phyloP scores from a whole-genome alignment of 2,888 invertebrate genomes.

The Pseudolycoriella hygida region DNA sequence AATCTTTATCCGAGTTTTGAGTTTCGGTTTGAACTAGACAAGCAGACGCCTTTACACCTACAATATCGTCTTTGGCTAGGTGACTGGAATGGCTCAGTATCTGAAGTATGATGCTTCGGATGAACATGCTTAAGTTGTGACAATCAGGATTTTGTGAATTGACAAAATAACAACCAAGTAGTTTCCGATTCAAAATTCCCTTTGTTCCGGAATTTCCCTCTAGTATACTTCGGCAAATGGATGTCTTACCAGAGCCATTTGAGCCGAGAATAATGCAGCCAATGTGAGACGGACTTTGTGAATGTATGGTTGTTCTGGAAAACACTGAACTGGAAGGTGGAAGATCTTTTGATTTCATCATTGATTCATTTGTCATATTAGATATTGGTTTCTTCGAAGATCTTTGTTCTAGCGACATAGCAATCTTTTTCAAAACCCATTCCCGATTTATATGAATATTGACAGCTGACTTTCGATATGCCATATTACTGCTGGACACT shows the following conservation, averaged over 20 bases:
- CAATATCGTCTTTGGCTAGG: slow-evolving; percentile 22
- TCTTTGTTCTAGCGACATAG: slow-evolving; percentile 78
- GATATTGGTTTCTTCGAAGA: slow-evolving; percentile 9
- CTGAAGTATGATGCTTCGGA: slow-evolving; percentile 70
- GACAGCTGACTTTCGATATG: slow-evolving; percentile 20
- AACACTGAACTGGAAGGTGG: slow-evolving; percentile 4
- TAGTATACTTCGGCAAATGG: slow-evolving; percentile 56
- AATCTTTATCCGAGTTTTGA: not conserved
- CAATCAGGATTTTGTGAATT: slow-evolving; percentile 75
- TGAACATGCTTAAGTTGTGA: slow-evolving; percentile 68
- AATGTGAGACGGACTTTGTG: slow-evolving; percentile 29
- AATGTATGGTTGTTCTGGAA: not conserved
- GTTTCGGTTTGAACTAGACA: slow-evolving; percentile 3
- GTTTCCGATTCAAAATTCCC: slow-evolving; percentile 41
- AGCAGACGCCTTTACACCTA: slow-evolving; percentile 16
- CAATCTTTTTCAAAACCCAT: slow-evolving; percentile 90
- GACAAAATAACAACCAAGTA: slow-evolving; percentile 76
- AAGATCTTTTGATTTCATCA: slow-evolving; percentile 1
- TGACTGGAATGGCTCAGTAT: slow-evolving; percentile 49
- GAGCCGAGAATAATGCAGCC: slow-evolving; percentile 82
- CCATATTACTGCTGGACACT: not conserved
- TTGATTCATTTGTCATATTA: slow-evolving; percentile 8
- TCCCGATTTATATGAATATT: slow-evolving; percentile 43
- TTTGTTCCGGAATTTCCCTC: slow-evolving; percentile 29
- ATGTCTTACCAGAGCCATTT: slow-evolving; percentile 89